Percentiles rank a stretch among this genome's conserved stretches.
These are phyloP conservation scores for Ylistrum balloti DNA, from an alignment of 1,140 invertebrate species.

Conservation along the genomic window DNA sequence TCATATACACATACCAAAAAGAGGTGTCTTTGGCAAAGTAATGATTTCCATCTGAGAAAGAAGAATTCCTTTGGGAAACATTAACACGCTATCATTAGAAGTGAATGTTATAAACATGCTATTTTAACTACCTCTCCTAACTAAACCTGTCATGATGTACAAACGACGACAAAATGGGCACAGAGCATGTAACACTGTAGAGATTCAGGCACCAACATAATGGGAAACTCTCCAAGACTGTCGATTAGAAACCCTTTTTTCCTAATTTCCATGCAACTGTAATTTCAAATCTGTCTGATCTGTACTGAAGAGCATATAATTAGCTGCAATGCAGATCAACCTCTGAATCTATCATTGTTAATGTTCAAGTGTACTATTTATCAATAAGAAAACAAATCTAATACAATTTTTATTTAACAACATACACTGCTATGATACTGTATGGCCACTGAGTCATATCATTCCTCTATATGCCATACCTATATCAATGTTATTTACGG, in stretches of 20 bases:
- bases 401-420: too few species aligned
- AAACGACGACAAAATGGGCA: conserved; percentile 32
- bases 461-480: too few species aligned
- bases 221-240: not conserved
- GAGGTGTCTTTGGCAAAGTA: not conserved
- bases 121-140: not conserved
- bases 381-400: too few species aligned
- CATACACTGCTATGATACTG: too few species aligned
- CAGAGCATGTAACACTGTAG: not conserved
- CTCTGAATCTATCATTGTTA: too few species aligned
- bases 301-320: too few species aligned
- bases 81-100: not conserved
- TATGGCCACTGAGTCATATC: too few species aligned
- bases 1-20: not conserved
- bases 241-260: not conserved
- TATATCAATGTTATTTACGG: too few species aligned
- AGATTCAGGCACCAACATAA: too few species aligned
- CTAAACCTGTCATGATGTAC: not conserved
- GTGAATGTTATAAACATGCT: conserved; percentile 1
- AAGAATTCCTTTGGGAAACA: not conserved
- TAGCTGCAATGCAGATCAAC: too few species aligned
- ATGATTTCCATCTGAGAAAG: not conserved
- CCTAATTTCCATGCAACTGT: too few species aligned
- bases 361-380: too few species aligned
- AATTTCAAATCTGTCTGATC: not conserved